Evolutionary conservation across 1,140 invertebrate genomes (phyloP), one percentile per base, ranked within the genome.

Genomic region (Pissodes strobi): DNA sequence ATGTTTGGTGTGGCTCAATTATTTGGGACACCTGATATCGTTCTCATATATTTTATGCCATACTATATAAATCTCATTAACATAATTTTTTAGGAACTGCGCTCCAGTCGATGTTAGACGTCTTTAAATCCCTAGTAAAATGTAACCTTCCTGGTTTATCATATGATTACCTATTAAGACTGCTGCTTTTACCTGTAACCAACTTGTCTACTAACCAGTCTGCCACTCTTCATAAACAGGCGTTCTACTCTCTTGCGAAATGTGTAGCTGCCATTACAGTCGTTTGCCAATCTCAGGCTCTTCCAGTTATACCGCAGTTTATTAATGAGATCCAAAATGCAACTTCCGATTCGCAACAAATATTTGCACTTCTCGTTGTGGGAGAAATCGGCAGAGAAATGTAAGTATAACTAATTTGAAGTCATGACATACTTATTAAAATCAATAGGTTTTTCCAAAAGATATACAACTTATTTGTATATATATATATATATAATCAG

Each of bases 311-410:
- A 15, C 86, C 89, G 55, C 87, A 91, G 64, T 93, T 97, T 77
- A 85, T 97, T 27, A 84, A 86, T 48, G 93, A 98, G 75, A 86
- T 96, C 12, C 86, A 91, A 70, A 85, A 83, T 64, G 85, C 85
- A 56, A 76, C 83, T 71, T 83, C 82, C 67, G 94, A 97, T 76
- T 87, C 90, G 1, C 88, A 95, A 66, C 89, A 92, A 66, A 90
- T 98, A 67, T 98, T 99, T 82, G 90, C 93, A 45, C 80, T 99
- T 17, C 81, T 98, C 4, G 92, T 95, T 9, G 90, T 99, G 70
- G 97, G 96, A 9, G 97, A 99, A 85, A 97, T 99, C 69, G 97
- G 97, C 3, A 83, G 93, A 70, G 90, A 95, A 72, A 88, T 95
- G 91, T 94, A 82, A 86, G 88, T 67, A 37, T 25, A 10, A 8